Evolutionary conservation across 2,113 vertebrate species (phyloP), one percentile per base, ranked within the genome.

Genomic region (Bolborhynchus lineola): DNA sequence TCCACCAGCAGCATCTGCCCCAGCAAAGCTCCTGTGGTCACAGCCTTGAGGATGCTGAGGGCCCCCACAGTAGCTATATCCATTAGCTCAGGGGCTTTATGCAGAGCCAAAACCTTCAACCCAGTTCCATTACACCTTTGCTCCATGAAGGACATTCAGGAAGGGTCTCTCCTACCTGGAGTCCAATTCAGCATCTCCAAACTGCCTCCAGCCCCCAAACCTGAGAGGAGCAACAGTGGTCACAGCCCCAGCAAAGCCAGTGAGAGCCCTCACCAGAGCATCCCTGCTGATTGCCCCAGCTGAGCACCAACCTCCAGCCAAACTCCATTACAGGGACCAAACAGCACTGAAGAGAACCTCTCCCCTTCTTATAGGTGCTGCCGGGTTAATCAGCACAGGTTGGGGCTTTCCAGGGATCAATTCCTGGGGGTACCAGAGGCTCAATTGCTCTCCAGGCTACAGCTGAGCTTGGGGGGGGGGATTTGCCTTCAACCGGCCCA

Each of bases 201-300:
- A 15, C 8, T 20, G 23, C 52, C 12, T 44, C 60, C 42, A 26
- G 49, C 21, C 11, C n/a, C 14, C 3, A 25, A 14, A 1, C 8
- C 6, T 42, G 9, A 1, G 11, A 17, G 26, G 21, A 53, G 31
- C 35, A 31, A 29, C 0, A 1, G 10, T 2, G 10, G 16, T 16
- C n/a, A 24, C 57, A 65, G 41, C 35, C 23, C 46, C 42, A 39
- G 52, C 23, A 39, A 26, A 64, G 26, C 47, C 2, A 0, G 33
- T 1, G 23, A 3, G 21, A 64, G 26, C 39, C 46, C 26, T 11
- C 33, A 9, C 11, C 20, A 13, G 26, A 19, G 31, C 81, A 31
- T 11, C 46, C 67, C 25, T 3, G 0, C 16, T 17, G 42, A 10
- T n/a, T 21, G n/a, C 16, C 60, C 53, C 3, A 62, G 25, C 23